Evolutionary conservation across 2,888 invertebrate species (phyloP), one percentile per base, ranked within the genome.

Genomic region (Griposia aprilina): DNA sequence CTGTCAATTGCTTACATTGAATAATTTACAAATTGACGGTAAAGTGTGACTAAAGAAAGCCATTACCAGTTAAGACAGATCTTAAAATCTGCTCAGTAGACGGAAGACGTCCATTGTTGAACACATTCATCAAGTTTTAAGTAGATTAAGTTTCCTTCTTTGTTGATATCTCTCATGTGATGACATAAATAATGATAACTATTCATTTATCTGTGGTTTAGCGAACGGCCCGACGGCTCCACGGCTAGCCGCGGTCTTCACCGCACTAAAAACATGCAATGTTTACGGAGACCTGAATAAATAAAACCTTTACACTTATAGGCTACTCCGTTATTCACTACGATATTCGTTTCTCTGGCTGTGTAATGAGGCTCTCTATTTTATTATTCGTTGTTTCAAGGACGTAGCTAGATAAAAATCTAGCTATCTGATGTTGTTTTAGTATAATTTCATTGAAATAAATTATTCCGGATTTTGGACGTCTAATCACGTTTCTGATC

Each of bases 351-450:
- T 76, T 63, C 45, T 45, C 41, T 30, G 48, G 45, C 30, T 48
- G 45, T 82, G 63, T 65, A 66, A 79, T 76, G 65, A 76, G 30
- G 3, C 17, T 82, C 82, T 75, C 63, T 52, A 26, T 59, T 82
- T 79, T 82, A 82, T 65, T 75, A 82, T 66, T 82, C 23, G 52
- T 59, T 30, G 52, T 76, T 76, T 82, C 82, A 82, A 79, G 82
- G 65, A 76, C 65, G 59, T 0, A 15, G 15, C 8, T 57, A 50
- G 55, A 75, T 74, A 30, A 57, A 10, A 48, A 78, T 74, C 62
- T 78, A 48, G 45, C 17, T 72, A 36, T 72, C 45, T 60, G 30
- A 52, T 41, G 15, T 73, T 26, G 74, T 81, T 78, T 78, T 63
- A 30, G 26, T 63, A 41, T 50, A 30, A 41, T 82, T 50, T 75